Conservation (phyloP, 2,797 vertebrate species). For the Monodelphis domestica region DNA sequence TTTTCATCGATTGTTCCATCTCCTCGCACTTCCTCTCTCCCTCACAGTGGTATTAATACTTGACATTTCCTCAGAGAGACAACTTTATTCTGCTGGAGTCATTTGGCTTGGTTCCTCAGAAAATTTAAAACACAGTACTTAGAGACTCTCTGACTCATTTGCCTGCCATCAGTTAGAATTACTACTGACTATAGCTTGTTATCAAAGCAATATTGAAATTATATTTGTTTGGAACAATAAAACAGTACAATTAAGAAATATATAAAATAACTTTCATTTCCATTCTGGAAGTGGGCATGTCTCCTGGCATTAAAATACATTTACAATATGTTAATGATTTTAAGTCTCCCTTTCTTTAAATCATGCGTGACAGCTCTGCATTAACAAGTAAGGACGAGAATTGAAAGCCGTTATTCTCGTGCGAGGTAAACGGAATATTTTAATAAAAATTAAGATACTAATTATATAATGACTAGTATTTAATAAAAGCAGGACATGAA, state of each 20-base stretch:
- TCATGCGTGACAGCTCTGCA: conserved; percentile 61
- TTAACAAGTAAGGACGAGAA: conserved; percentile 50
- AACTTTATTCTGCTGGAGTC: conserved; percentile 69
- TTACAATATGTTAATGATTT: conserved; percentile 66
- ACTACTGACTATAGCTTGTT: conserved; percentile 74
- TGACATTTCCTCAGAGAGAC: conserved; percentile 69
- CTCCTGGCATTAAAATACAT: conserved; percentile 66
- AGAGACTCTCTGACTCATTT: conserved; percentile 72
- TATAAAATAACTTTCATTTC: conserved; percentile 73
- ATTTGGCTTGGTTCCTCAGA: conserved; percentile 77
- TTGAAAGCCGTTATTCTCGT: conserved; percentile 56
- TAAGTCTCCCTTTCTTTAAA: conserved; percentile 68
- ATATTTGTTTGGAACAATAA: conserved; percentile 76
- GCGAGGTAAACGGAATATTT: conserved; percentile 43
- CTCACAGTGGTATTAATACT: conserved; percentile 74
- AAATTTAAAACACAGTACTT: conserved; percentile 72
- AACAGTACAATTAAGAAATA: conserved; percentile 74
- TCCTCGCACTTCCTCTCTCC: conserved; percentile 64
- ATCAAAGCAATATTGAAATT: conserved; percentile 73
- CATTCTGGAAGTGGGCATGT: conserved; percentile 74
- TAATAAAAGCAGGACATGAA: conserved; percentile 19
- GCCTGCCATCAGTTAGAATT: conserved; percentile 72
- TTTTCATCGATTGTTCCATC: conserved; percentile 61
- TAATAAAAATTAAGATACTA: conserved; percentile 53
- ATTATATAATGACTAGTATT: conserved; percentile 12